phyloP scores from a whole-genome alignment of 2,113 vertebrate genomes.

The Saccopteryx bilineata region DNA sequence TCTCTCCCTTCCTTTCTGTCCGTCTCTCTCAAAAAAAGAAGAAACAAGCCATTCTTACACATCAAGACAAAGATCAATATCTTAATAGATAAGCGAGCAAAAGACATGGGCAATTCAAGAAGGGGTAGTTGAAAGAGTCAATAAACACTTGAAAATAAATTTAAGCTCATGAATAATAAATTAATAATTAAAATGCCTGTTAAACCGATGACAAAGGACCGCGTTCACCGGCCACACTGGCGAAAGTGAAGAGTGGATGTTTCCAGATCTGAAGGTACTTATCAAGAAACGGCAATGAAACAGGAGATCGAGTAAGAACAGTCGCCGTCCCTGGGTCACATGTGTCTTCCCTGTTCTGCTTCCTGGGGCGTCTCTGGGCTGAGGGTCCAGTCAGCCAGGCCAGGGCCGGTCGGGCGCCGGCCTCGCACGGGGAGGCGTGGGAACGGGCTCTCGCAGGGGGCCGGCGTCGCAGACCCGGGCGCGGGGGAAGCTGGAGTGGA shows the following conservation, averaged over 20 bases:
- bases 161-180: not conserved
- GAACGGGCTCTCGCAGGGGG: too few species aligned
- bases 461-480: too few species aligned
- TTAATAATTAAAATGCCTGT: not conserved
- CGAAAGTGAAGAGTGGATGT: not conserved
- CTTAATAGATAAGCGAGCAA: not conserved
- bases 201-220: not conserved
- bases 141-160: not conserved
- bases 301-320: not conserved
- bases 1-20: too few species aligned
- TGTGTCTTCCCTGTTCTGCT: not conserved
- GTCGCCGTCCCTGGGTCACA: not conserved
- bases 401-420: not conserved
- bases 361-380: not conserved
- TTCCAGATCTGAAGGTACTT: not conserved
- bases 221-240: not conserved
- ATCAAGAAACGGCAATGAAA: not conserved
- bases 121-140: not conserved
- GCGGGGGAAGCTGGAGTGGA: too few species aligned
- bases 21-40: too few species aligned
- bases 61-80: not conserved
- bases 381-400: not conserved
- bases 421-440: too few species aligned
- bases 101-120: not conserved
- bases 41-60: not conserved